A percentile compares a stretch with the other conserved stretches of the same genome.
phyloP scores from a whole-genome alignment of 2,113 vertebrate genomes.

The Colistium nudipinnis region DNA sequence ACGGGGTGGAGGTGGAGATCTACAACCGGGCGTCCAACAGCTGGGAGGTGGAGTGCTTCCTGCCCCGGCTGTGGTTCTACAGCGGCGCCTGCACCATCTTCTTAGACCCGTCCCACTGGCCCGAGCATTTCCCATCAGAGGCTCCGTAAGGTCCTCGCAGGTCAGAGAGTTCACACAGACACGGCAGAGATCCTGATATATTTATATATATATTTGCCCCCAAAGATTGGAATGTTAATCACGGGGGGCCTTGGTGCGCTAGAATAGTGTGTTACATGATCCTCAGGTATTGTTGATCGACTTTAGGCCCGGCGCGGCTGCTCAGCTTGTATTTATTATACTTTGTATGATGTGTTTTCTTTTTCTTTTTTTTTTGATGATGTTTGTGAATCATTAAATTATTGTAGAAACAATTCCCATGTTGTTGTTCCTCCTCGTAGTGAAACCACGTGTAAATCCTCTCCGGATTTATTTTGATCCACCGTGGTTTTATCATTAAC shows the following conservation, averaged over 20 bases:
- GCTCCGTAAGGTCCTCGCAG: slow-evolving; percentile 22
- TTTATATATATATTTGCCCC: background rate
- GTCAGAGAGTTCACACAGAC: slow-evolving; percentile 19
- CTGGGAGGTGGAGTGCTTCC: slow-evolving; percentile 86
- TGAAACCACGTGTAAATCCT: background rate
- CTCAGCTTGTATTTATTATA: slow-evolving; percentile 47
- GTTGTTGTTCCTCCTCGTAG: background rate
- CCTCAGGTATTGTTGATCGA: slow-evolving; percentile 34
- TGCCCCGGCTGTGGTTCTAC: slow-evolving; percentile 95
- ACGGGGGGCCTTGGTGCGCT: slow-evolving; percentile 27
- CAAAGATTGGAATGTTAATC: slow-evolving; percentile 34
- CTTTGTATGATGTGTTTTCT: slow-evolving; percentile 39
- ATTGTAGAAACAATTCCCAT: slow-evolving; percentile 19
- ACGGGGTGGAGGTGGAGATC: slow-evolving; percentile 92
- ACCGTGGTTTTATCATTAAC: slow-evolving; percentile 58
- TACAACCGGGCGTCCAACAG: slow-evolving; percentile 84
- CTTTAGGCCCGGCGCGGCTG: slow-evolving; percentile 10
- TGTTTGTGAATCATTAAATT: slow-evolving; percentile 36
- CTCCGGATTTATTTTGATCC: background rate
- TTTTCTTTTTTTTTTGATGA: slow-evolving; percentile 24
- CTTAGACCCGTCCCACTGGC: slow-evolving; percentile 90
- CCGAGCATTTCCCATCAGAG: slow-evolving; percentile 78
- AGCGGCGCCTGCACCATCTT: slow-evolving; percentile 90
- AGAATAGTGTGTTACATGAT: slow-evolving; percentile 63
- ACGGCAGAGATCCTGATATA: background rate